A percentile compares a stretch with the other conserved stretches of the same genome.
Evolutionary conservation across 2,797 vertebrate genomes (phyloP).

Genomic region (Meriones psammophilus): DNA sequence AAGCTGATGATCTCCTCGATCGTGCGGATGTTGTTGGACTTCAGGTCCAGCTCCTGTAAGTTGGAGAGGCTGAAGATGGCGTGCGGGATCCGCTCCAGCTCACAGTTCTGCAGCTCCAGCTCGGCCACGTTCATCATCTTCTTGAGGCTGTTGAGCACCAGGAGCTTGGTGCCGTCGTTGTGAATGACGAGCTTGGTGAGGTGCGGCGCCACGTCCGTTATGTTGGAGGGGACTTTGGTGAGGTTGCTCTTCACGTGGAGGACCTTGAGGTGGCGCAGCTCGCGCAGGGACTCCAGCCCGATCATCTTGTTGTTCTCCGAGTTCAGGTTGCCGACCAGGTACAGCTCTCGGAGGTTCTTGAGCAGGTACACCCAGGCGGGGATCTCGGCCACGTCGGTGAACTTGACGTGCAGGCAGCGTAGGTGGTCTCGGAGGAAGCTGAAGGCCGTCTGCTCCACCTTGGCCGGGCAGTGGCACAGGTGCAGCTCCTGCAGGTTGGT

Average conservation of each 20-base stretch:
- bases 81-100: conserved; percentile 98
- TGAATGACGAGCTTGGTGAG: conserved; percentile 96
- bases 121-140: conserved; percentile 98
- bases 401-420: conserved; percentile 98
- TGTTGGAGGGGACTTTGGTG: conserved; percentile 99
- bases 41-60: conserved; percentile 98
- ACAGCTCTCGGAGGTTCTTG: conserved; percentile 96
- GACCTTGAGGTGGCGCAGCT: conserved; percentile 96
- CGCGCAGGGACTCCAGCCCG: conserved; percentile 97
- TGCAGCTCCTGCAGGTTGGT: conserved; percentile 97
- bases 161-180: conserved; percentile 98
- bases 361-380: conserved; percentile 98
- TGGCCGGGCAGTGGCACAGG: conserved; percentile 98
- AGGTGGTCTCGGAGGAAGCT: conserved; percentile 98
- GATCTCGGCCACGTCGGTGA: conserved; percentile 98
- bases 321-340: conserved; percentile 97
- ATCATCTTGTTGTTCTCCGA: conserved; percentile 99
- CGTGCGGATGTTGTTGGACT: conserved; percentile 97
- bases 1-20: conserved; percentile 99
- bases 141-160: conserved; percentile 98
- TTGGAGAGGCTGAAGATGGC: conserved; percentile 98
- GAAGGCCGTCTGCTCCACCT: conserved; percentile 98
- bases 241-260: conserved; percentile 99
- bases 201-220: conserved; percentile 97
- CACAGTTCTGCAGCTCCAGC: conserved; percentile 97